phyloP scores from a whole-genome alignment of 2,797 vertebrate species.

The Coluber constrictor region DNA sequence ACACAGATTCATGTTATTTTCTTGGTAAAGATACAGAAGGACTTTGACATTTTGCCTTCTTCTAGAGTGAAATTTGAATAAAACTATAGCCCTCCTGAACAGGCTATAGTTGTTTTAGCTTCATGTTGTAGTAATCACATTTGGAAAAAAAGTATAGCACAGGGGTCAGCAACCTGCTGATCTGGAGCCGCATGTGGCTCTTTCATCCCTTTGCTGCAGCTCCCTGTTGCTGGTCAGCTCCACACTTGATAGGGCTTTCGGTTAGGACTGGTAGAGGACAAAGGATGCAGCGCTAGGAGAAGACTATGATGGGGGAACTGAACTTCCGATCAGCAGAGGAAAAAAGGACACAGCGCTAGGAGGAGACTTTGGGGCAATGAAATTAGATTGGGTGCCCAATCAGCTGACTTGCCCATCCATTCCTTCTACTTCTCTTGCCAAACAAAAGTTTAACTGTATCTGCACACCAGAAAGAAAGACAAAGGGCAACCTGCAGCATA shows the following conservation, averaged over 20 bases:
- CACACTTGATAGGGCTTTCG: too few species aligned
- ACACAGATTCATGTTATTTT: background rate
- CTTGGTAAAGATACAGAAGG: background rate
- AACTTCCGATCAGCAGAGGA: too few species aligned
- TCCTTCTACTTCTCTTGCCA: background rate
- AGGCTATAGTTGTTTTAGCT: background rate
- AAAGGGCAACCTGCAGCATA: background rate
- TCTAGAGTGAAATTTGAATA: background rate
- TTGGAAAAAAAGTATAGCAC: background rate
- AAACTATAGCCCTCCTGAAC: background rate
- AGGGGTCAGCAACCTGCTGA: too few species aligned
- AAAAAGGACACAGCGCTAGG: too few species aligned
- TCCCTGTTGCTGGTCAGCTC: too few species aligned
- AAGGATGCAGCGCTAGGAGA: too few species aligned
- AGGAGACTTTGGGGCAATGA: background rate
- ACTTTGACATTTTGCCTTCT: background rate
- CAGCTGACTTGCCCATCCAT: background rate
- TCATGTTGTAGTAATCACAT: background rate
- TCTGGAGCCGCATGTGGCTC: too few species aligned
- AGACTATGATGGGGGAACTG: too few species aligned
- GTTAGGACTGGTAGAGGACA: too few species aligned
- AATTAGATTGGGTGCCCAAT: background rate
- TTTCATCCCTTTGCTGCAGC: too few species aligned
- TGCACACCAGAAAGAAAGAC: background rate
- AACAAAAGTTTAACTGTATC: background rate